Percentiles rank a stretch among this genome's conserved stretches.
These are phyloP conservation scores for Pholis gunnellus DNA, from an alignment of 2,113 vertebrate genomes.

Conservation along the genomic window DNA sequence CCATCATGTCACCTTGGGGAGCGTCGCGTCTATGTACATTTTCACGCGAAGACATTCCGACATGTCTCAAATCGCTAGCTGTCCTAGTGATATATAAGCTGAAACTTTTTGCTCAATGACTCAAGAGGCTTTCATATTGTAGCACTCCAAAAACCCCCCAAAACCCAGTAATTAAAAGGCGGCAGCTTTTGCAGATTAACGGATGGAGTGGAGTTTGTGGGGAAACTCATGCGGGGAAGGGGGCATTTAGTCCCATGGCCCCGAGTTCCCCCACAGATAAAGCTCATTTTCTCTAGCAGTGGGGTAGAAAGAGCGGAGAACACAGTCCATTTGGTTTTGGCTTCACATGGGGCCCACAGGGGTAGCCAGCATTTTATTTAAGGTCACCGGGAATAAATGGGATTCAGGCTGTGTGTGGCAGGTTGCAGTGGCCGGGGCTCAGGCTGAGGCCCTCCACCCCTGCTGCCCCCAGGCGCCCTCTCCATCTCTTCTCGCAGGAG, in stretches of 20 bases:
- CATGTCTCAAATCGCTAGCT: constrained; percentile 43
- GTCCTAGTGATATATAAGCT: constrained; percentile 35
- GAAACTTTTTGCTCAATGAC: constrained; percentile 70
- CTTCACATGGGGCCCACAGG: constrained; percentile 81
- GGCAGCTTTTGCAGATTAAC: constrained; percentile 76
- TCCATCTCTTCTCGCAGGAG: constrained; percentile 76
- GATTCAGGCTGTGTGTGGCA: constrained; percentile 82
- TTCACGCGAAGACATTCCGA: constrained; percentile 29
- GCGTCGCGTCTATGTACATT: constrained; percentile 33
- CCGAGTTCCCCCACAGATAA: constrained; percentile 82
- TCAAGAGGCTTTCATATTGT: constrained; percentile 63
- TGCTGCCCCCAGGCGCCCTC: constrained; percentile 75
- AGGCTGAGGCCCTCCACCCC: constrained; percentile 78
- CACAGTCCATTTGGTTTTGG: constrained; percentile 82
- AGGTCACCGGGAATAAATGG: constrained; percentile 86
- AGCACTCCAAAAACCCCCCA: constrained; percentile 53
- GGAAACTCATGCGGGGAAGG: constrained; percentile 76
- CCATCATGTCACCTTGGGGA: constrained; percentile 68
- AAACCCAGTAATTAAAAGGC: constrained; percentile 85
- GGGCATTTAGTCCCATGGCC: constrained; percentile 82
- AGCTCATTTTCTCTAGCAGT: constrained; percentile 85
- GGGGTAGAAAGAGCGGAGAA: constrained; percentile 81
- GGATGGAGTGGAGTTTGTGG: constrained; percentile 74
- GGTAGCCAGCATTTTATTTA: constrained; percentile 85
- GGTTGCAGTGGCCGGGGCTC: constrained; percentile 79